Percentiles rank a stretch among this genome's conserved stretches.
Evolutionary conservation across 2,797 vertebrate species (phyloP).

Genomic region (Micrastur ruficollis): DNA sequence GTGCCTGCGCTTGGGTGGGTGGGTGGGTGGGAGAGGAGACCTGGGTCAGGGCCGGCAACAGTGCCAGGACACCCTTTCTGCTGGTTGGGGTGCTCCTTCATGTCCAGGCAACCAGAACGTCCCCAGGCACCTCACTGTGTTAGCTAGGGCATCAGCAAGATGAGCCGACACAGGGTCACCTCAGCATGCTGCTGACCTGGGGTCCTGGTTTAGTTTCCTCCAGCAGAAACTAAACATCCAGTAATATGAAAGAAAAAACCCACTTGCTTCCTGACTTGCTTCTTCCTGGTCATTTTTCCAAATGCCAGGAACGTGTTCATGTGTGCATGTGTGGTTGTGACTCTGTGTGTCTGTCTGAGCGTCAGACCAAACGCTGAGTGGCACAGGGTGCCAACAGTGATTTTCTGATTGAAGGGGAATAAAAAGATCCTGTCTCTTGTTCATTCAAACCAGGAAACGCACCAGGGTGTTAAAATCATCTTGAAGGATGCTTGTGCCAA

Average conservation of each 20-base stretch:
- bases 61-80: neutral
- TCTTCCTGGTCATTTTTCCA: constrained; percentile 18
- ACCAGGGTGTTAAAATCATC: neutral
- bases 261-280: neutral
- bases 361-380: constrained; percentile 24
- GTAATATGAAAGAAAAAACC: neutral
- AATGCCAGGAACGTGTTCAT: neutral
- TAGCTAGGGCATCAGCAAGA: neutral
- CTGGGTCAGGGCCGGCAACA: neutral
- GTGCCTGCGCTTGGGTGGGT: neutral
- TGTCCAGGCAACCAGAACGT: neutral
- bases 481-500: constrained; percentile 8
- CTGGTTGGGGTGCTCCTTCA: neutral
- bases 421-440: constrained; percentile 26
- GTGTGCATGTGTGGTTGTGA: neutral
- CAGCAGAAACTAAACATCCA: neutral
- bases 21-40: neutral
- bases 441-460: constrained; percentile 30
- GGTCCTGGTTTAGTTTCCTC: neutral
- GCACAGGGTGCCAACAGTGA: constrained; percentile 20
- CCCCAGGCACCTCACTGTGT: neutral
- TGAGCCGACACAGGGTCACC: neutral
- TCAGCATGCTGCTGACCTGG: neutral
- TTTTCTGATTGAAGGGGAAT: constrained; percentile 47
- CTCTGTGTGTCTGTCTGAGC: neutral